These are phyloP conservation scores for Drosophila buzzatii DNA, from an alignment of 2,888 invertebrate species.

Conservation along the genomic window DNA sequence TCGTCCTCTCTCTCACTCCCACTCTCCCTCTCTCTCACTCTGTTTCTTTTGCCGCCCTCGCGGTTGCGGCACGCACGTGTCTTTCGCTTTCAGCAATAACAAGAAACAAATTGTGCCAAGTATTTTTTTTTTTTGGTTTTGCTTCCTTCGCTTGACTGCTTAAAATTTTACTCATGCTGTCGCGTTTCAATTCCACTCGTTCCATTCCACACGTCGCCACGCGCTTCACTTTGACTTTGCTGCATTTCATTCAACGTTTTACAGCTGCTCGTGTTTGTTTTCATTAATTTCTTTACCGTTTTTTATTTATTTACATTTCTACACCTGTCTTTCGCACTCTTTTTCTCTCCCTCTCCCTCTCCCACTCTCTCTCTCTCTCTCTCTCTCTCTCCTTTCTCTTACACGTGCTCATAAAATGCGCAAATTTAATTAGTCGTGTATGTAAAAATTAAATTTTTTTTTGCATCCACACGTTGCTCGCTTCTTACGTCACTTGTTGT, in stretches of 20 bases:
- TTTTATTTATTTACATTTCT: constrained; percentile 69
- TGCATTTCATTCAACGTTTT: constrained; percentile 33
- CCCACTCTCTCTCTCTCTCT: no score
- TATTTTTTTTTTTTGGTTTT: constrained; percentile 13
- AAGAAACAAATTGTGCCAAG: constrained; percentile 50
- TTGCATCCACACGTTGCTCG: constrained; percentile 11
- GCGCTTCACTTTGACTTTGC: constrained; percentile 7
- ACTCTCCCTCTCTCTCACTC: background rate
- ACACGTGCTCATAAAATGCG: constrained; percentile 66
- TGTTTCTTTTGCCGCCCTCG: background rate
- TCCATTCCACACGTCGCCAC: constrained; percentile 6
- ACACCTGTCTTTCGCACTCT: background rate
- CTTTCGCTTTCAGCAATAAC: constrained; percentile 34
- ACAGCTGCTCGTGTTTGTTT: constrained; percentile 73
- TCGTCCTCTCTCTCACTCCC: background rate
- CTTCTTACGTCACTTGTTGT: constrained; percentile 1
- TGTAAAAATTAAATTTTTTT: constrained; percentile 74
- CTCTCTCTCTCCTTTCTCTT: background rate
- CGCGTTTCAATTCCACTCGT: constrained; percentile 24
- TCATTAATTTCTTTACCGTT: constrained; percentile 66
- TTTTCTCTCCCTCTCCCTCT: background rate
- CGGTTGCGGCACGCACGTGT: constrained; percentile 55
- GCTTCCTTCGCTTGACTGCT: constrained; percentile 50
- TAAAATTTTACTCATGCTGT: constrained; percentile 76
- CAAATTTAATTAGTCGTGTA: constrained; percentile 79